Base-by-base conservation (phyloP, 2,888 invertebrate genomes). In the Pollenia angustigena region DNA sequence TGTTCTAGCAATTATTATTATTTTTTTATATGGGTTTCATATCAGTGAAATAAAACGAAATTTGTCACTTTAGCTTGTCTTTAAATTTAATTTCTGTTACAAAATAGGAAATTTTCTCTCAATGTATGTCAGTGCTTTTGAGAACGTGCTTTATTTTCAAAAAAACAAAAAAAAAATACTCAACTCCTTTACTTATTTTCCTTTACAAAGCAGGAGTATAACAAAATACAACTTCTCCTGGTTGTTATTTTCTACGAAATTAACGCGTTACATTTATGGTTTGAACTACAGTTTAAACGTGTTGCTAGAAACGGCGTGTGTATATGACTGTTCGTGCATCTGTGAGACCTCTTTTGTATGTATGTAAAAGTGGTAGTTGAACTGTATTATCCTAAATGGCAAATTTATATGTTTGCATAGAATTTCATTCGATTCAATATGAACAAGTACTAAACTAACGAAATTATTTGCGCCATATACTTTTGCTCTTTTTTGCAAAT, bases 391-490 rank as follows among this genome's bases (percentile, higher is more conserved):
- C 50, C 32, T 44, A 62, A 62, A 52, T 54, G 18, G n/a, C 16
- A 58, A 18, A 58, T 68, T 32, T 74, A 42, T 23, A 23, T 40
- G 40, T 60, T 44, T 50, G 32, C 46, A 71, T 64, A 64, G 23
- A 58, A 71, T 71, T 71, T 50, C 56, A 44, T 44, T 64, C 64
- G 72, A 80, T 54, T 54, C 44, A 14, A 80, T 74, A 60, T 80
- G 58, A 74, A 52, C 60, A 50, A 69, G 12, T 54, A 80, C 48
- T 69, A 80, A 80, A 75, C 80, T 80, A 80, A 75, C 56, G 52
- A 75, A 80, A 85, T 80, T 80, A 80, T 80, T 75, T 85, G 69
- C 71, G 42, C 80, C 58, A 54, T 64, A n/a, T 60, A 42, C 23
- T 54, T 18, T 71, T 71, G 23, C 18, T 56, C 4, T 18, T 44